These are phyloP conservation scores for Ganaspis sp. DNA, from an alignment of 1,140 invertebrate genomes.

Conservation along the genomic window DNA sequence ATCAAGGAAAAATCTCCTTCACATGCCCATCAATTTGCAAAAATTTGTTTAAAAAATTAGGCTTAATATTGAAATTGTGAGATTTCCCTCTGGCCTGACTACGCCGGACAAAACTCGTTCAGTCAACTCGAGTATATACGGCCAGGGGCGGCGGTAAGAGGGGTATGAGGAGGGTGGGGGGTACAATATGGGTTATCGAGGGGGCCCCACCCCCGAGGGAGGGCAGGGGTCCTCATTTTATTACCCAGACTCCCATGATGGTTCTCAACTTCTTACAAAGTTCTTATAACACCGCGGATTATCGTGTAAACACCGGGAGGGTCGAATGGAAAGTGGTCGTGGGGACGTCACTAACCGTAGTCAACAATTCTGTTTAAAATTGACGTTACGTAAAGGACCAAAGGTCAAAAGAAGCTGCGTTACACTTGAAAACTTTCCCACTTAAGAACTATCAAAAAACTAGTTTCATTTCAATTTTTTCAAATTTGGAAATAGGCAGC, in stretches of 20 bases:
- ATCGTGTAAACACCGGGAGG: conserved; percentile 53
- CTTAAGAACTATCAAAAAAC: not conserved
- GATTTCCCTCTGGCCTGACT: conserved; percentile 67
- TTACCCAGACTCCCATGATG: conserved; percentile 67
- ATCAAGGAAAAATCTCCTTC: conserved; percentile 61
- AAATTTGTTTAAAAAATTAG: conserved; percentile 61
- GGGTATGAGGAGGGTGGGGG: conserved; percentile 63
- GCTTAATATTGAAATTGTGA: conserved; percentile 50
- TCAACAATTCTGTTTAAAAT: conserved; percentile 44
- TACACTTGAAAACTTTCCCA: not conserved
- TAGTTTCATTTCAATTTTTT: not conserved
- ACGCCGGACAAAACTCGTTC: conserved; percentile 71
- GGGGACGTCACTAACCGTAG: conserved; percentile 56
- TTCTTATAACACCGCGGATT: conserved; percentile 43
- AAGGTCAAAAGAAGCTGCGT: not conserved
- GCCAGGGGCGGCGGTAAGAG: conserved; percentile 70
- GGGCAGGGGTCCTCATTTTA: conserved; percentile 76
- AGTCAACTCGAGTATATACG: conserved; percentile 73
- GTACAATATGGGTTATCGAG: conserved; percentile 77
- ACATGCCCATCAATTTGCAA: conserved; percentile 68
- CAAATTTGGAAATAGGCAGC: too few species aligned
- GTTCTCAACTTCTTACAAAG: conserved; percentile 69
- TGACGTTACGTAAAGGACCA: not conserved
- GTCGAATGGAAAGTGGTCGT: conserved; percentile 41
- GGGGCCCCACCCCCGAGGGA: conserved; percentile 71